Base-by-base conservation (phyloP, 2,888 invertebrate species). In the Andrena minutula region DNA sequence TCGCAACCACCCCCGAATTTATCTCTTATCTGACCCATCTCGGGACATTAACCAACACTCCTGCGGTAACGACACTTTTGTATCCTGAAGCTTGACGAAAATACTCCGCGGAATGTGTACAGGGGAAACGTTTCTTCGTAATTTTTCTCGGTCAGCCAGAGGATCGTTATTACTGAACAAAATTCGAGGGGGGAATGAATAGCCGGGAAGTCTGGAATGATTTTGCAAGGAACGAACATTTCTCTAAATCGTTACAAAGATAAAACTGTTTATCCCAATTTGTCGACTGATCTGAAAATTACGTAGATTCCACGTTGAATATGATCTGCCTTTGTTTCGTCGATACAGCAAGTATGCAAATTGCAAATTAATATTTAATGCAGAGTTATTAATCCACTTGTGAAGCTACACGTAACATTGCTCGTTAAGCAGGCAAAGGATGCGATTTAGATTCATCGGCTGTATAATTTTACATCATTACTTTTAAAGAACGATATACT, bases 31-130 rank as follows among this genome's bases (percentile, higher is more conserved):
- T 20, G 23, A 23, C 20, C 30, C 47, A 30, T 23, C 66, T n/a
- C 23, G 51, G 10, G 8, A 58, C 23, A 23, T 58, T 56, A 56
- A 56, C 49, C 47, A 58, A 58, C 47, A 12, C 30, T 1, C 7
- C 58, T 56, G 30, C 26, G n/a, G 10, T 66, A 66, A 66, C 58
- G 74, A 66, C 58, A 49, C 32, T 28, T n/a, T 26, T n/a, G 30
- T 49, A 7, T 23, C 58, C 16, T 41, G 30, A 1, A 49, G 12
- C 49, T 32, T 10, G 26, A 5, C 26, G 26, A 68, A 49, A 47
- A 60, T 66, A 2, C 26, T 58, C 32, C 7, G 3, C 16, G 10
- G 32, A 58, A 10, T 41, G 10, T 26, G 47, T 4, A n/a, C 28
- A 0, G 0, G 7, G 41, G 10, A 65, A 66, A 49, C 6, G 47